Base-by-base conservation (phyloP, 2,888 invertebrate species). In the Phania funesta region DNA sequence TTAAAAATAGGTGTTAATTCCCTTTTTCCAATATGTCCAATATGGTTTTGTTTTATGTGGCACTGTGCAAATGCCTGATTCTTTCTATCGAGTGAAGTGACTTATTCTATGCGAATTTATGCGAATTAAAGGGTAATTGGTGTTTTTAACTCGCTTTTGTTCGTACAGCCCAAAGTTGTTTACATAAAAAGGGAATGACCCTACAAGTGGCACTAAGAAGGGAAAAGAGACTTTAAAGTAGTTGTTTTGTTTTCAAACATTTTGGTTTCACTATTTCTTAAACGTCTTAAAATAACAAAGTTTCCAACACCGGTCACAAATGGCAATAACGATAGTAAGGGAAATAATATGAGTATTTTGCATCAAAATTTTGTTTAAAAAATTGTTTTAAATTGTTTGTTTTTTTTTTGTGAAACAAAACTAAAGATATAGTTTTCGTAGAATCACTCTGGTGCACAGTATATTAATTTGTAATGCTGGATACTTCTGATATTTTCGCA, bases 201-300 rank as follows among this genome's bases (percentile, higher is more conserved):
- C 48, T n/a, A 71, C 54, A 78, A 71, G 77, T 71, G 62, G 64
- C 70, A 64, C 77, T 70, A 70, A n/a, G n/a, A n/a, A n/a, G n/a
- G n/a, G n/a, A n/a, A n/a, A n/a, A n/a, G 77, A 78, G 70, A 70
- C 50, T 62, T 67, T 67, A 67, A 67, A 0, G 2, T 41, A 29
- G 7, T 64, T 18, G 35, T 50, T 75, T 65, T 46, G 16, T 68
- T 76, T 64, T 54, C 54, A 64, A 68, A 60, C 62, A 60, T 68
- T 67, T 7, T 16, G 46, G 18, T 62, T 54, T 54, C 35, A 44
- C 24, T 38, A 18, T 18, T 38, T 24, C 18, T 54, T 62, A 70
- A 54, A 58, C 29, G 24, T n/a, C 22, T 26, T 58, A 26, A 26
- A 46, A 54, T 24, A 20, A 20, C 24, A 11, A 18, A 24, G 22